phyloP scores from a whole-genome alignment of 2,797 vertebrate genomes.

The Acipenser oxyrinchus region DNA sequence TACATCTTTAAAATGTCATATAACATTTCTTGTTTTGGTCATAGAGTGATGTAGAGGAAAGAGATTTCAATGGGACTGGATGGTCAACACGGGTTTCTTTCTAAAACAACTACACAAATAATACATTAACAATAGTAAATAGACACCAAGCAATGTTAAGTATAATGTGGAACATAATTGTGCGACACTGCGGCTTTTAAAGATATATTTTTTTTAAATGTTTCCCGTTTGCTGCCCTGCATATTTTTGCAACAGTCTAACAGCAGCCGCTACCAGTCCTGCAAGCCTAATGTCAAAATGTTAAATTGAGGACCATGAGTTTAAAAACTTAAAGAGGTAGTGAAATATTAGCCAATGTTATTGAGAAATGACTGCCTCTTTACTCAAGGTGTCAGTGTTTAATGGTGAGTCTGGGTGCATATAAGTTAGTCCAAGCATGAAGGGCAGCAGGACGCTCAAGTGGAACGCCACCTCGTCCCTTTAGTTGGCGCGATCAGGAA shows the following conservation, averaged over 20 bases:
- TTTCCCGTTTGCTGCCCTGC: conserved; percentile 32
- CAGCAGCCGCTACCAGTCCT: conserved; percentile 1
- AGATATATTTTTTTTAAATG: too few species aligned
- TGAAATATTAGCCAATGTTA: conserved; percentile 91
- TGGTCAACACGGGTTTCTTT: too few species aligned
- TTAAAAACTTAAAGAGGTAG: conserved; percentile 90
- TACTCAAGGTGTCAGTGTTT: conserved; percentile 86
- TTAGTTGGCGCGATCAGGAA: conserved; percentile 91
- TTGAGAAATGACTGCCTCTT: conserved; percentile 97
- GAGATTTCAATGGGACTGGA: too few species aligned
- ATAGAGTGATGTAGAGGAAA: too few species aligned
- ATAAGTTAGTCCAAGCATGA: conserved; percentile 97
- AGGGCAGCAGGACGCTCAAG: conserved; percentile 88
- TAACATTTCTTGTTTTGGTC: too few species aligned
- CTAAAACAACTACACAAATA: too few species aligned
- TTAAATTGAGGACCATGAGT: conserved; percentile 73
- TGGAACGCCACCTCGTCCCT: conserved; percentile 79
- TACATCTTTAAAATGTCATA: too few species aligned
- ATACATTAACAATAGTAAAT: too few species aligned
- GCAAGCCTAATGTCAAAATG: conserved; percentile 61
- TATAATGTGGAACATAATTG: too few species aligned
- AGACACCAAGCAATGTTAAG: too few species aligned
- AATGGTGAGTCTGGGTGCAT: conserved; percentile 95
- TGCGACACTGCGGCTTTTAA: too few species aligned
- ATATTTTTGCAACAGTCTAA: conserved; percentile 27